These are phyloP conservation scores for Phaethornis superciliosus DNA, from an alignment of 2,113 vertebrate species.

Conservation along the genomic window DNA sequence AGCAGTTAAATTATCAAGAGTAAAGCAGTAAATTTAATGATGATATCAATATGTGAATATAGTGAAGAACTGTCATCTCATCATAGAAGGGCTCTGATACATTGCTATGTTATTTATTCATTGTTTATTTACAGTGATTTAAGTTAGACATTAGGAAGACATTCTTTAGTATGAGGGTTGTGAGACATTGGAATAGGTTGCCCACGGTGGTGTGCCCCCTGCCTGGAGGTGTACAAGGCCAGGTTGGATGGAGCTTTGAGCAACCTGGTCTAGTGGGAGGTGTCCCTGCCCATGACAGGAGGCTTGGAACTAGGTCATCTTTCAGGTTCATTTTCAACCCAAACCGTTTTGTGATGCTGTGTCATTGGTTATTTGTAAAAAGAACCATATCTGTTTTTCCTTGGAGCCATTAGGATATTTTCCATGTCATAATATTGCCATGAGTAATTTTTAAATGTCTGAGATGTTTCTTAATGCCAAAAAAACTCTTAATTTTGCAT, in stretches of 20 bases:
- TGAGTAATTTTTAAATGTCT: not conserved
- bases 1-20: not conserved
- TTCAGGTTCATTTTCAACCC: too few relatives aligned
- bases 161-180: too few relatives aligned
- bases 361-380: not conserved
- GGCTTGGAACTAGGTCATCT: too few relatives aligned
- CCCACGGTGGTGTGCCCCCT: too few relatives aligned
- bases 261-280: too few relatives aligned
- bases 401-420: not conserved
- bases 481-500: not conserved
- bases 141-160: too few relatives aligned
- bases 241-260: too few relatives aligned
- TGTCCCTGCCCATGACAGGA: too few relatives aligned
- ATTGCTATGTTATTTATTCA: not conserved
- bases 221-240: too few relatives aligned
- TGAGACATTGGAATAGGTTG: too few relatives aligned
- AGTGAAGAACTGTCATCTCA: not conserved
- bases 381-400: not conserved
- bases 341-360: too few relatives aligned
- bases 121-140: not conserved
- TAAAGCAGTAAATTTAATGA: not conserved
- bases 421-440: not conserved
- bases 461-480: not conserved
- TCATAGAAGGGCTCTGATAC: not conserved
- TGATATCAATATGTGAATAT: not conserved